Evolutionary conservation across 2,113 vertebrate genomes (phyloP).

Genomic region (Hippolais icterina): DNA sequence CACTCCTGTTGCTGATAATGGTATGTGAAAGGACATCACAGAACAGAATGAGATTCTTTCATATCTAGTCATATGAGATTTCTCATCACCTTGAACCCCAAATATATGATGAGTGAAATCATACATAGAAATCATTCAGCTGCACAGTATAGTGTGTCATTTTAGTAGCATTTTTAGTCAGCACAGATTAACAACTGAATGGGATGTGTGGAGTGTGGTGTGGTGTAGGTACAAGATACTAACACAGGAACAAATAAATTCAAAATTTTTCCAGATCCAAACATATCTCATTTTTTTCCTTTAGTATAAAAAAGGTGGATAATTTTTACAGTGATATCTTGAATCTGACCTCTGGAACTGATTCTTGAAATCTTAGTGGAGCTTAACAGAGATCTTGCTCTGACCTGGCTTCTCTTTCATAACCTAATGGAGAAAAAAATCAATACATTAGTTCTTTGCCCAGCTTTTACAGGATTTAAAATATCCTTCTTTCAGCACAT

Average conservation of each 20-base stretch:
- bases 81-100: background rate
- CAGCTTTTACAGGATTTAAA: background rate
- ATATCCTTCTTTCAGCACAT: background rate
- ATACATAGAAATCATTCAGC: background rate
- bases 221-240: background rate
- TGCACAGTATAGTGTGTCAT: background rate
- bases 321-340: background rate
- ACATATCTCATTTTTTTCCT: background rate
- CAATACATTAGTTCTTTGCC: background rate
- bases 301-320: background rate
- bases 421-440: background rate
- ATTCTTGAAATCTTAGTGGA: background rate
- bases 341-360: background rate
- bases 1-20: background rate
- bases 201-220: fast-evolving
- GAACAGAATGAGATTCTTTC: background rate
- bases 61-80: background rate
- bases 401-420: background rate
- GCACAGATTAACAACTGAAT: background rate
- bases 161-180: background rate
- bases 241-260: background rate
- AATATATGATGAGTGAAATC: background rate
- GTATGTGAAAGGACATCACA: background rate
- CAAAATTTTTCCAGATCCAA: background rate
- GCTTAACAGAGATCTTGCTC: background rate